Percentiles rank a stretch among this genome's conserved stretches.
Conservation (phyloP, 2,797 vertebrate species). For the Sciurus carolinensis region DNA sequence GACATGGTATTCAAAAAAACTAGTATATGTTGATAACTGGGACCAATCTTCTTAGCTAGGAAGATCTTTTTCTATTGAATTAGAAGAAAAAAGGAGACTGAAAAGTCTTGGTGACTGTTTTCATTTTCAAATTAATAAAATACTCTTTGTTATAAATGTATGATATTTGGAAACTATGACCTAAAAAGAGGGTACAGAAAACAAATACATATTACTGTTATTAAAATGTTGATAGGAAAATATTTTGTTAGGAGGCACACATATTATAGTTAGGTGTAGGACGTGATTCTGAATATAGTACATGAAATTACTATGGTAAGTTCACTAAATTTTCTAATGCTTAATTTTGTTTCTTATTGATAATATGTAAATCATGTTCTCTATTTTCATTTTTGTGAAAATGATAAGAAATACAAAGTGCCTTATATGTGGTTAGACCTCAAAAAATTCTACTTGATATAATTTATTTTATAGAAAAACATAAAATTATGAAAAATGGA, state of each 20-base stretch:
- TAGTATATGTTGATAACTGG: not conserved
- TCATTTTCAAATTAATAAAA: not conserved
- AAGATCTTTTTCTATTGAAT: not conserved
- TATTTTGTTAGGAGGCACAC: not conserved
- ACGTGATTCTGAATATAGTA: not conserved
- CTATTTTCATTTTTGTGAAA: slow-evolving; percentile 9
- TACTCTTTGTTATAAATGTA: not conserved
- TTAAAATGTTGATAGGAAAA: not conserved
- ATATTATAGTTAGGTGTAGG: not conserved
- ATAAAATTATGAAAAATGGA: not conserved
- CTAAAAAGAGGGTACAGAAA: not conserved
- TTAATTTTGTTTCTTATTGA: slow-evolving; percentile 6
- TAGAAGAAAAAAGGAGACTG: not conserved
- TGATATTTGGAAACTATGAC: not conserved
- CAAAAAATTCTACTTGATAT: not conserved
- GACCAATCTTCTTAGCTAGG: not conserved
- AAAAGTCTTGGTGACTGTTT: not conserved
- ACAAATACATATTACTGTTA: not conserved
- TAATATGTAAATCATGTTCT: not conserved
- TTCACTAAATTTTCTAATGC: not conserved
- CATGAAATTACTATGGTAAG: not conserved
- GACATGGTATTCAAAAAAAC: not conserved
- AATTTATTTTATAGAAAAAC: not conserved
- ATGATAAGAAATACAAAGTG: not conserved
- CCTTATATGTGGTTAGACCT: not conserved